Conservation (phyloP, 2,888 invertebrate genomes). For the Habrosyne pyritoides region DNA sequence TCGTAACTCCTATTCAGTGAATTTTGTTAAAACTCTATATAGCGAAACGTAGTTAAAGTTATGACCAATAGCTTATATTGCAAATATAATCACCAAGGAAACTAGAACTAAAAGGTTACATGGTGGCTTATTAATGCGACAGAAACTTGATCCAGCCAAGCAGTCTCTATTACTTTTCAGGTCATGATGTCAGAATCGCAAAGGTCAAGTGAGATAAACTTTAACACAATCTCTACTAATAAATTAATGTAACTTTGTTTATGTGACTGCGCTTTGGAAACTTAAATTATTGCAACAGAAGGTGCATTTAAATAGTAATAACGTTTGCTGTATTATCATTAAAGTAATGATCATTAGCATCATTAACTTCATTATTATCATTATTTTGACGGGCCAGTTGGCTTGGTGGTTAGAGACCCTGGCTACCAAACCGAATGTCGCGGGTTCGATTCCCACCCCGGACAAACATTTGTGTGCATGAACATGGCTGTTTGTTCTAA, state of each 20-base stretch:
- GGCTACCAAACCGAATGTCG: too few species aligned
- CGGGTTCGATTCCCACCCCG: too few species aligned
- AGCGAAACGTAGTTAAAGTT: too few species aligned
- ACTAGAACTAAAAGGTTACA: neutral
- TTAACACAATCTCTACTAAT: constrained; percentile 1
- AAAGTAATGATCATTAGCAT: neutral
- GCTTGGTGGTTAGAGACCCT: too few species aligned
- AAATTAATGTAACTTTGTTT: neutral
- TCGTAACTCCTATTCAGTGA: neutral
- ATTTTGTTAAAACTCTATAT: too few species aligned
- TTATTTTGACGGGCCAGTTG: too few species aligned
- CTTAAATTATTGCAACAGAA: neutral
- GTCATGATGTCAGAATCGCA: constrained; percentile 2
- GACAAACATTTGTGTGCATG: too few species aligned
- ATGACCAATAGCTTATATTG: neutral
- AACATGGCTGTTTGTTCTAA: too few species aligned
- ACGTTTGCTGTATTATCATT: neutral
- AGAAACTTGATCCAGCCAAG: neutral
- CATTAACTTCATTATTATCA: too few species aligned
- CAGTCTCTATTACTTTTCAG: neutral
- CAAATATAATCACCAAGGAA: neutral
- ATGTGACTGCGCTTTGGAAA: neutral
- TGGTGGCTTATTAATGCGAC: constrained; percentile 1
- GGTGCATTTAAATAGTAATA: neutral
- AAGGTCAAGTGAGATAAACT: constrained; percentile 1